These are phyloP conservation scores for Andrena minutula DNA, from an alignment of 2,888 invertebrate species.

Conservation along the genomic window DNA sequence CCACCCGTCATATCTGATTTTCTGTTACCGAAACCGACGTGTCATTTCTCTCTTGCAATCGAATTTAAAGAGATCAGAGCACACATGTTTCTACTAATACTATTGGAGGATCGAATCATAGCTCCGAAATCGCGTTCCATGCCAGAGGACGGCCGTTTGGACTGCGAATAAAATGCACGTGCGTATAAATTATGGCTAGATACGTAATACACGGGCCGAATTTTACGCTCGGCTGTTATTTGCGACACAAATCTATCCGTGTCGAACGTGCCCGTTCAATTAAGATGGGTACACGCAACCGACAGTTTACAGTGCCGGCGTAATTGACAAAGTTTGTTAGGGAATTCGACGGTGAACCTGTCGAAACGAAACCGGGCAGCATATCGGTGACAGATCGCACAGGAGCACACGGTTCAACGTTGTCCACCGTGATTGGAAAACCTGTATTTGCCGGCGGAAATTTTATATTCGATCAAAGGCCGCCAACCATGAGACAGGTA, in stretches of 20 bases:
- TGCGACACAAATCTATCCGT: slow-evolving; percentile 34
- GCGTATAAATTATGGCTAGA: slow-evolving; percentile 30
- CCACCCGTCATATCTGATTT: too few relatives aligned
- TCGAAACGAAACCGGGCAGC: slow-evolving; percentile 30
- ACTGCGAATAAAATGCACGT: not conserved
- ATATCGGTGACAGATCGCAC: slow-evolving; percentile 48
- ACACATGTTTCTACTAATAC: not conserved
- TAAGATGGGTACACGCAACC: slow-evolving; percentile 53
- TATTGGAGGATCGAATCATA: not conserved
- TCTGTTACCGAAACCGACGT: too few relatives aligned
- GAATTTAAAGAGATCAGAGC: not conserved
- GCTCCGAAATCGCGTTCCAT: not conserved
- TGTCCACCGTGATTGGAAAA: slow-evolving; percentile 59
- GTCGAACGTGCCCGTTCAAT: slow-evolving; percentile 40
- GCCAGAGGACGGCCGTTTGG: too few relatives aligned
- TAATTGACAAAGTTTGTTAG: slow-evolving; percentile 66
- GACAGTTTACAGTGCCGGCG: slow-evolving; percentile 54
- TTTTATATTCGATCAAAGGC: slow-evolving; percentile 46
- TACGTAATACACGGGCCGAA: slow-evolving; percentile 1
- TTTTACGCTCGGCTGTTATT: slow-evolving; percentile 39
- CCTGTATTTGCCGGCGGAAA: slow-evolving; percentile 58
- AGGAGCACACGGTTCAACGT: slow-evolving; percentile 20
- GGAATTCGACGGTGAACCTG: slow-evolving; percentile 41
- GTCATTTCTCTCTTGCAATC: not conserved
- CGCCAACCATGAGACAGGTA: slow-evolving; percentile 29